phyloP scores from a whole-genome alignment of 2,888 invertebrate genomes.

The Agrochola circellaris region DNA sequence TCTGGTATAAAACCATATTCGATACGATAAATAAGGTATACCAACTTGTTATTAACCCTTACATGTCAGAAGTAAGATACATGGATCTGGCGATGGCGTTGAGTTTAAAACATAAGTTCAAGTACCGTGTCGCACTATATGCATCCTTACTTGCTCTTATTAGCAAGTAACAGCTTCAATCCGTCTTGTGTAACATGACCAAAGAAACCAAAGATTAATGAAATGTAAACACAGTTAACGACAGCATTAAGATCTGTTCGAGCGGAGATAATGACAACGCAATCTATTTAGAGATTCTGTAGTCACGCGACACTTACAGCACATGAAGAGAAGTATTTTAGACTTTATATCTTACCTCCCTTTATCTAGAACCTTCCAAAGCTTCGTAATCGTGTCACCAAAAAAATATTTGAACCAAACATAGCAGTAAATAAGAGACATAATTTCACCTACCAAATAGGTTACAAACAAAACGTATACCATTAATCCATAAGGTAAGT shows the following conservation, averaged over 20 bases:
- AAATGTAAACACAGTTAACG: conserved; percentile 50
- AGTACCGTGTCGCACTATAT: conserved; percentile 35
- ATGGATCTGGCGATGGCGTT: not conserved
- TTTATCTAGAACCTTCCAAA: not conserved
- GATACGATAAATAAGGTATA: not conserved
- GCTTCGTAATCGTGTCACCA: not conserved
- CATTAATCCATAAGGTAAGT: conserved; percentile 44
- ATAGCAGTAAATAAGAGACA: not conserved
- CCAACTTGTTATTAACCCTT: not conserved
- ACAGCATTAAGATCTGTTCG: conserved; percentile 35
- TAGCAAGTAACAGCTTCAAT: conserved; percentile 56
- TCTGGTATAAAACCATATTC: no score
- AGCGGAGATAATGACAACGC: conserved; percentile 44
- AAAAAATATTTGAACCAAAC: conserved; percentile 8
- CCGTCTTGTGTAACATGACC: conserved; percentile 53
- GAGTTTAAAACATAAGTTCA: conserved; percentile 38
- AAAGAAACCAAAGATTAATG: conserved; percentile 65
- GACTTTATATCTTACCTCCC: not conserved
- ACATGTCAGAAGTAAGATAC: not conserved
- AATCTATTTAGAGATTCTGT: conserved; percentile 41
- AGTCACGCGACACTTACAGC: conserved; percentile 29
- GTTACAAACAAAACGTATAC: conserved; percentile 37
- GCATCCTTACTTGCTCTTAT: conserved; percentile 46
- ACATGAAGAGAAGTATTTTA: conserved; percentile 25
- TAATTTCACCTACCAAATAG: conserved; percentile 17